Conservation (phyloP, 2,113 vertebrate species). For the Nesospiza acunhae region DNA sequence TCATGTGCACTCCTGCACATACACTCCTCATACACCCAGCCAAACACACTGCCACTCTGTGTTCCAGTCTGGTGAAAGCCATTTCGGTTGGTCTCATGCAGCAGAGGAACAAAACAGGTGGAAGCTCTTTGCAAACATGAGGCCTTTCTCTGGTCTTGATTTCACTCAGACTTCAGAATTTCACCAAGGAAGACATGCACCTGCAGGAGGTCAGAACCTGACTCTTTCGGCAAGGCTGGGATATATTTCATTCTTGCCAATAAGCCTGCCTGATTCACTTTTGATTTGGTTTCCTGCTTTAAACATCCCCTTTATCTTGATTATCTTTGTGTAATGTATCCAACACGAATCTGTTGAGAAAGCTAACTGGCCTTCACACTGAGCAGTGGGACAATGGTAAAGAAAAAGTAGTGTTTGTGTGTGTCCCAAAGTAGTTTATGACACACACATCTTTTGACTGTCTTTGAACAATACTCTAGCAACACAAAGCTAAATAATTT, state of each 20-base stretch:
- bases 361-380: not conserved
- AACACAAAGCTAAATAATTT: not conserved
- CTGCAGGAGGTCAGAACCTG: not conserved
- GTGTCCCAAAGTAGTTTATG: not conserved
- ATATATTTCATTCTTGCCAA: not conserved
- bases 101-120: not conserved
- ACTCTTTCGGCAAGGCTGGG: not conserved
- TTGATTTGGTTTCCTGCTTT: not conserved
- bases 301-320: conserved; percentile 1
- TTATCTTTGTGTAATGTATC: not conserved
- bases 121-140: not conserved
- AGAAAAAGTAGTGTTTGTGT: not conserved
- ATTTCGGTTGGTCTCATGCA: not conserved
- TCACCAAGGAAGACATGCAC: not conserved
- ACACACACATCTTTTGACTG: not conserved
- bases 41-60: not conserved
- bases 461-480: not conserved
- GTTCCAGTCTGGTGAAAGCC: not conserved
- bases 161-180: not conserved
- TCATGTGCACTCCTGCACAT: not conserved
- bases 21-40: not conserved
- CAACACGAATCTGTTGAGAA: not conserved
- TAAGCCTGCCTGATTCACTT: not conserved
- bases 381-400: not conserved
- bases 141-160: not conserved